Evolutionary conservation across 2,797 vertebrate species (phyloP).

Genomic region (Danionella dracula): DNA sequence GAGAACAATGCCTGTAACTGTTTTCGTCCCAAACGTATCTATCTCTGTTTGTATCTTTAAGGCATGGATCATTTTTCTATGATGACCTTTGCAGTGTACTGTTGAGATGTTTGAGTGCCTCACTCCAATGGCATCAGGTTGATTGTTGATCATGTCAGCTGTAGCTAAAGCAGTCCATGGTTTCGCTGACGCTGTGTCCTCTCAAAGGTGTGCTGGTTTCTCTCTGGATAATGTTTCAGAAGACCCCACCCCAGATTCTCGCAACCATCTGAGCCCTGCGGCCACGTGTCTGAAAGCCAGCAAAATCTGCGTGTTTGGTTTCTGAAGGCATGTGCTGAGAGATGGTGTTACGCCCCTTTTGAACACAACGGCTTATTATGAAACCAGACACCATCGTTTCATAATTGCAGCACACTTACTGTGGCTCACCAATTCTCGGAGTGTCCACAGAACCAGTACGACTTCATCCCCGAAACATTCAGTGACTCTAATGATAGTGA

Average conservation of each 20-base stretch:
- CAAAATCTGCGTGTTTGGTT: constrained; percentile 54
- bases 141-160: constrained; percentile 65
- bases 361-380: constrained; percentile 75
- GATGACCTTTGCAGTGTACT: constrained; percentile 27
- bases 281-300: constrained; percentile 62
- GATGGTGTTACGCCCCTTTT: constrained; percentile 69
- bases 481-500: neutral
- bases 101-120: neutral
- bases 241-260: constrained; percentile 45
- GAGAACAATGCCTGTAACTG: constrained; percentile 7
- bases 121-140: constrained; percentile 25
- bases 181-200: constrained; percentile 64
- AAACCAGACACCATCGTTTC: constrained; percentile 75
- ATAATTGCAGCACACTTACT: constrained; percentile 71
- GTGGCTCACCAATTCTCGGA: constrained; percentile 40
- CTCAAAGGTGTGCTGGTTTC: constrained; percentile 69
- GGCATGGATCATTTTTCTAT: constrained; percentile 29
- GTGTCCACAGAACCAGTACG: neutral
- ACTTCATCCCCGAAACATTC: constrained; percentile 15
- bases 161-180: constrained; percentile 51
- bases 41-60: constrained; percentile 27
- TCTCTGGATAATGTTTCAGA: constrained; percentile 73
- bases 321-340: constrained; percentile 48
- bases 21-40: constrained; percentile 1
- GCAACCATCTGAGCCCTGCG: constrained; percentile 46